A percentile compares a stretch with the other conserved stretches of the same genome.
Conservation (phyloP, 2,888 invertebrate species). For the Perdita meconis region DNA sequence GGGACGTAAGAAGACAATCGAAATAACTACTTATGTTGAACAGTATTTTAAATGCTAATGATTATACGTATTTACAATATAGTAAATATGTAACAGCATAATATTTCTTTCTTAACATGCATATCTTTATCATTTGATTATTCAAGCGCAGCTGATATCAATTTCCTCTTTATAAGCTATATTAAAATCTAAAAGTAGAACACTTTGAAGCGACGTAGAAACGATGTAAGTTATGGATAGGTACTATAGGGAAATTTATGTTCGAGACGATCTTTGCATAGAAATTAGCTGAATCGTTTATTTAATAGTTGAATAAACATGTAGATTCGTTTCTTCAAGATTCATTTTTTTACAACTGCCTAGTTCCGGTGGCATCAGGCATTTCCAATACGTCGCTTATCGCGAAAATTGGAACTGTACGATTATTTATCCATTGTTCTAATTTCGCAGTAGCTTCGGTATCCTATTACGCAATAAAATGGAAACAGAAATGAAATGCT, state of each 20-base stretch:
- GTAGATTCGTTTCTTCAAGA: background rate
- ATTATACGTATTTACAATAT: too few species aligned
- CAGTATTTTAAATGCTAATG: too few species aligned
- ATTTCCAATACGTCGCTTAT: background rate
- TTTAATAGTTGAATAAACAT: background rate
- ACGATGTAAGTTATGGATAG: constrained; percentile 16
- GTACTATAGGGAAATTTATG: background rate
- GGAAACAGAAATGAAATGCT: constrained; percentile 1
- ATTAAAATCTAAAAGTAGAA: constrained; percentile 16
- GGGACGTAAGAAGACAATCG: too few species aligned
- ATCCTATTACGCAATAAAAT: background rate
- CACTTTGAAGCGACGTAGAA: constrained; percentile 8
- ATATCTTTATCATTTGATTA: constrained; percentile 16
- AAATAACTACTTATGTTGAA: too few species aligned
- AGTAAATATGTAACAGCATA: too few species aligned
- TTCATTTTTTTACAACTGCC: background rate
- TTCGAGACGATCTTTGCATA: too few species aligned
- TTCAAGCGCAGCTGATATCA: background rate
- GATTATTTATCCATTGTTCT: background rate
- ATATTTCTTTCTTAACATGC: background rate
- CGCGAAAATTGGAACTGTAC: constrained; percentile 1
- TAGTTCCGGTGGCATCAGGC: background rate
- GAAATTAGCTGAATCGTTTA: background rate
- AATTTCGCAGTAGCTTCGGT: background rate
- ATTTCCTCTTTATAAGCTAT: constrained; percentile 3